Evolutionary conservation across 2,888 invertebrate genomes (phyloP).

Genomic region (Miltochrista miniata): DNA sequence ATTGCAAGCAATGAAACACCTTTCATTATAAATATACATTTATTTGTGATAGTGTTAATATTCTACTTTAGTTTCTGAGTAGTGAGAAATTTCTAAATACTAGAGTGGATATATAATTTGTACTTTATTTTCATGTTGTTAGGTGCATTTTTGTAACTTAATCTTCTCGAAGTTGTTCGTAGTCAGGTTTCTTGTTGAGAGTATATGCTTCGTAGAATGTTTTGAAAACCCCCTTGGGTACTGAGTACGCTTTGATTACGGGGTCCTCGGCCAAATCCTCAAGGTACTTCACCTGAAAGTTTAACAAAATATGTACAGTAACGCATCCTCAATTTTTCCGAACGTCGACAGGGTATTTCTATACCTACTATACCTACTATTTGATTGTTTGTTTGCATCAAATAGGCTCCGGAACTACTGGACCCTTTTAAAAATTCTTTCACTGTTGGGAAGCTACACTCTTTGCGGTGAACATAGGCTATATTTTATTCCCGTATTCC

Average conservation of each 20-base stretch:
- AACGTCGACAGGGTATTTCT: too few species aligned
- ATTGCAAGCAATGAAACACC: too few species aligned
- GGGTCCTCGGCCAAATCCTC: slow-evolving; percentile 84
- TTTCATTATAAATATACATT: not conserved
- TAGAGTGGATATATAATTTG: not conserved
- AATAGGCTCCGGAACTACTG: too few species aligned
- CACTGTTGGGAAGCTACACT: too few species aligned
- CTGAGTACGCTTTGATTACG: slow-evolving; percentile 82
- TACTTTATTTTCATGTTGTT: not conserved
- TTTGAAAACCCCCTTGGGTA: slow-evolving; percentile 82
- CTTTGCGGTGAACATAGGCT: too few species aligned
- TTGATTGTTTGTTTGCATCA: too few species aligned
- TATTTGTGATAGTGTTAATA: not conserved
- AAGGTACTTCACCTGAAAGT: slow-evolving; percentile 5
- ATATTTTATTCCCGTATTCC: too few species aligned
- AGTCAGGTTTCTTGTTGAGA: slow-evolving; percentile 46
- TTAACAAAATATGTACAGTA: not conserved
- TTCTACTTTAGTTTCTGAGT: not conserved
- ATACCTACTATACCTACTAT: too few species aligned
- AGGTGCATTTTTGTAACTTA: not conserved
- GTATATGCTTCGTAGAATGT: slow-evolving; percentile 74
- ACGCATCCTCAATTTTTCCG: too few species aligned
- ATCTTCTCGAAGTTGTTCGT: slow-evolving; percentile 48
- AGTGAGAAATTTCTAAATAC: not conserved
- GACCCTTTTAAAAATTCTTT: too few species aligned